These are phyloP conservation scores for Tiliacea citrago DNA, from an alignment of 2,888 invertebrate genomes.

Conservation along the genomic window DNA sequence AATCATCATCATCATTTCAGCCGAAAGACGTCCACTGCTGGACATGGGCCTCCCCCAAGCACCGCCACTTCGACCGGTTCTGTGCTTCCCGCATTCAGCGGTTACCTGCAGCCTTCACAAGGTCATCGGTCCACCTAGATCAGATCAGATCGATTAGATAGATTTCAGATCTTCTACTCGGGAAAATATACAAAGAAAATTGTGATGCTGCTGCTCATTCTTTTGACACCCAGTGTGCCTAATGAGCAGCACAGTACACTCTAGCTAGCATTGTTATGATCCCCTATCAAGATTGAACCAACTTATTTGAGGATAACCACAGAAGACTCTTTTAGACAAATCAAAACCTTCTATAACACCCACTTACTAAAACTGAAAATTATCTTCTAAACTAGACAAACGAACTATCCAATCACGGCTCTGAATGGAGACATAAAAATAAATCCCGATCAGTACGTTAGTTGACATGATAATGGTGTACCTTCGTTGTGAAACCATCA, in stretches of 20 bases:
- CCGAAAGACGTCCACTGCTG: too few relatives aligned
- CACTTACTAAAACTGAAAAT: not conserved
- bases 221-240: not conserved
- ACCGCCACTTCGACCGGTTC: too few relatives aligned
- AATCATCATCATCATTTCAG: too few relatives aligned
- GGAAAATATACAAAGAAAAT: not conserved
- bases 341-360: not conserved
- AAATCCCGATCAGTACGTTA: slow-evolving; percentile 59
- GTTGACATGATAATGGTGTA: slow-evolving; percentile 72
- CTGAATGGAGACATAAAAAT: slow-evolving; percentile 57
- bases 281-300: rapidly evolving
- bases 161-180: not conserved
- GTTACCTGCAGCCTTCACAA: too few relatives aligned
- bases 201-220: too few relatives aligned
- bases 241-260: too few relatives aligned
- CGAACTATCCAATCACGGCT: slow-evolving; percentile 22
- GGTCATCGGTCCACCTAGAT: too few relatives aligned
- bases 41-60: too few relatives aligned
- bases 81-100: too few relatives aligned
- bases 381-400: slow-evolving; percentile 1
- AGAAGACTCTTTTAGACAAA: not conserved
- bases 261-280: not conserved
- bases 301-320: not conserved
- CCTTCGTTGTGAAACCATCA: slow-evolving; percentile 78
- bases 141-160: too few relatives aligned